Evolutionary conservation across 2,888 invertebrate species (phyloP).

Genomic region (Conomelus anceps): DNA sequence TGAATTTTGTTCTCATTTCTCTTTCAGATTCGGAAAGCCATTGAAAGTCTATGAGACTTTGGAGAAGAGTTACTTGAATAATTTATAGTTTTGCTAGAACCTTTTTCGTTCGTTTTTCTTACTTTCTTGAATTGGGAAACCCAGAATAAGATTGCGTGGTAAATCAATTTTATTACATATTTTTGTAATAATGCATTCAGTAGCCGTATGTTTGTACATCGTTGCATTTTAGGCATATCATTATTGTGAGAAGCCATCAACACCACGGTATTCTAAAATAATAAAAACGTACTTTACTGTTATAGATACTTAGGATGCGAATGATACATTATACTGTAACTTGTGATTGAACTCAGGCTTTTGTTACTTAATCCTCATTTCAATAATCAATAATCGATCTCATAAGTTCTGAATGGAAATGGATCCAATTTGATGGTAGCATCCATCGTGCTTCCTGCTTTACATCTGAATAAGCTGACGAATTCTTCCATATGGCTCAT

Average conservation of each 20-base stretch:
- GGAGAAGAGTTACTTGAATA: not conserved
- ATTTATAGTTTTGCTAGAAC: not conserved
- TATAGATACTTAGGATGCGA: not conserved
- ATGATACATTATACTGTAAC: not conserved
- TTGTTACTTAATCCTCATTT: not conserved
- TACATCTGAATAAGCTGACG: not conserved
- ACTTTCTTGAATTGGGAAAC: not conserved
- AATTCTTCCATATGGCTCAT: not conserved
- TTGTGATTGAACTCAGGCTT: not conserved
- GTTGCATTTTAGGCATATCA: not conserved
- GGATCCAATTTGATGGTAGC: not conserved
- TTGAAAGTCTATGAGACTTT: not conserved
- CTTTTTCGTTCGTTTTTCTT: not conserved
- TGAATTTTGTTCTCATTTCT: not conserved
- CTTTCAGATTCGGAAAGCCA: not conserved
- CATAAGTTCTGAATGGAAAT: not conserved
- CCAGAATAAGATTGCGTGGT: not conserved
- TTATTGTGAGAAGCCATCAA: not conserved
- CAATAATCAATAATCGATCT: not conserved
- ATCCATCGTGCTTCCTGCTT: not conserved
- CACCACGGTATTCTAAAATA: not conserved
- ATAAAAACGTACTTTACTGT: not conserved
- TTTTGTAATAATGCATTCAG: not conserved
- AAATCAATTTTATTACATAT: not conserved
- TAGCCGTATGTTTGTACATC: not conserved